Evolutionary conservation across 2,888 invertebrate genomes (phyloP), one percentile per base, ranked within the genome.

Genomic region (Torymus texanus): DNA sequence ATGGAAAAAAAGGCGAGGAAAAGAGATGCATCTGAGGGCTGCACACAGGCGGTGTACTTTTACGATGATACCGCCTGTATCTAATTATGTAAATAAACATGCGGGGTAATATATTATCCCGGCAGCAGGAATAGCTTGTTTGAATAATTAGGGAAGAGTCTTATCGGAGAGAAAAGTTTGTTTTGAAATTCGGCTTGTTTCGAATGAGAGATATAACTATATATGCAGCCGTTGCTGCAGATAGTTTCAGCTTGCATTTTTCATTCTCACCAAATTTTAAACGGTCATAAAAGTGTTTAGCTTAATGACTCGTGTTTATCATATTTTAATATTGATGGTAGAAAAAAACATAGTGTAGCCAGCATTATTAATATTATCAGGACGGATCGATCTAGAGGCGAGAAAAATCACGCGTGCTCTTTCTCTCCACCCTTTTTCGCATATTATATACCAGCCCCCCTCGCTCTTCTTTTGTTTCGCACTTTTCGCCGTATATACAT

Each of bases 61-160:
- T n/a, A 16, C n/a, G 62, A 66, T 21, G 50, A 61, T 53, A 24
- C 18, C 18, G 8, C n/a, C 24, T 29, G 71, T 67, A 56, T 72
- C 66, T 66, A 66, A 67, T 59, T 72, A 59, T 53, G 56, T 61
- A 78, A 78, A 72, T 78, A 72, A 72, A 72, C 72, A 21, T 24
- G 21, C 51, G 10, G n/a, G 13, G 61, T 55, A 66, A 72, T 66
- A 59, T 61, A 66, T 72, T 72, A 55, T 50, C 55, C 56, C 11
- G n/a, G 29, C 41, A 12, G 11, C 2, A 1, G 11, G 16, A 56
- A 56, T 24, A 18, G 59, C 29, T 50, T 63, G 18, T 59, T 58
- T 59, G 18, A 41, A 71, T 16, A 59, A 65, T 77, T 71, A 50
- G 58, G 29, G 56, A 66, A 59, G 65, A 59, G 41, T 1, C 5